Conservation (phyloP, 2,113 vertebrate species). For the Sander lucioperca region DNA sequence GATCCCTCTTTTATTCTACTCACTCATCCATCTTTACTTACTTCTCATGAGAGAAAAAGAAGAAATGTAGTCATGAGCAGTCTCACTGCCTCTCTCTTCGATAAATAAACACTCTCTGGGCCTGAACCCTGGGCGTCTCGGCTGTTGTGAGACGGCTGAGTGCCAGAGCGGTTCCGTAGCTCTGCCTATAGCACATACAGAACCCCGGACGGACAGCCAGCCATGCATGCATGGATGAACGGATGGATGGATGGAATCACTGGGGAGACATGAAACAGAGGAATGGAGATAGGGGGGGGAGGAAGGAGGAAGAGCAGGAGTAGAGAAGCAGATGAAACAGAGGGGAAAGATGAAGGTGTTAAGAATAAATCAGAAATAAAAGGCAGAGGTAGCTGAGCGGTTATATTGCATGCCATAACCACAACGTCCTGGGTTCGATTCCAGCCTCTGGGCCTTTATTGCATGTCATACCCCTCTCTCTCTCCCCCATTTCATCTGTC, state of each 20-base stretch:
- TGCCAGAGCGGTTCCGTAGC: constrained; percentile 67
- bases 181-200: constrained; percentile 72
- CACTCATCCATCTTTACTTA: constrained; percentile 2
- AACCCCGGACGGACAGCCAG: constrained; percentile 63
- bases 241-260: constrained; percentile 71
- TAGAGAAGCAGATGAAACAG: constrained; percentile 38
- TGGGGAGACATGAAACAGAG: constrained; percentile 73
- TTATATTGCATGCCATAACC: too few relatives aligned
- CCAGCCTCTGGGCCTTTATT: too few relatives aligned
- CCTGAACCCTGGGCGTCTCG: constrained; percentile 53
- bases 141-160: constrained; percentile 64
- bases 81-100: constrained; percentile 32
- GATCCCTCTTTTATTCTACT: neutral
- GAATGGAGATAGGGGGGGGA: constrained; percentile 45
- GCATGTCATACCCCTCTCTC: too few relatives aligned
- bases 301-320: constrained; percentile 26
- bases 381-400: too few relatives aligned
- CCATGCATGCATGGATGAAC: constrained; percentile 74
- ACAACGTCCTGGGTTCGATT: too few relatives aligned
- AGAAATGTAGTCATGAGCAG: constrained; percentile 36
- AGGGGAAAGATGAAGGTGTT: constrained; percentile 19
- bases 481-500: too few relatives aligned
- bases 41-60: constrained; percentile 8
- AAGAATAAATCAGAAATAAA: constrained; percentile 17
- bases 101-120: constrained; percentile 73